Evolutionary conservation across 2,113 vertebrate genomes (phyloP).

Genomic region (Clarias magur): DNA sequence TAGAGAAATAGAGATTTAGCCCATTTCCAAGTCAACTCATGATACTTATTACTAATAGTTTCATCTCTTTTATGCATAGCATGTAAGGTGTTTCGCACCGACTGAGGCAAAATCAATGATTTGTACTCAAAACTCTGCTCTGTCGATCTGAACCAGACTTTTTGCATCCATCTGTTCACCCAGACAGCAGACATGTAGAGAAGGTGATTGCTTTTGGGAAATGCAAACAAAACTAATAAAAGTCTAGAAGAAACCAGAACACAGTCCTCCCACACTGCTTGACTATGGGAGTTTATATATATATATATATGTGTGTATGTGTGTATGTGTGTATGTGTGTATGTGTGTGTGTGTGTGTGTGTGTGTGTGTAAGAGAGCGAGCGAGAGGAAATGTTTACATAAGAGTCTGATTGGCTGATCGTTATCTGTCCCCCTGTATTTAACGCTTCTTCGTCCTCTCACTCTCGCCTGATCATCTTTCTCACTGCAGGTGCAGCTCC

Average conservation of each 20-base stretch:
- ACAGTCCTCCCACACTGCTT: background rate
- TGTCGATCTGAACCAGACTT: background rate
- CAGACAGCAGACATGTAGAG: background rate
- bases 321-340: no score
- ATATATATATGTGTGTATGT: background rate
- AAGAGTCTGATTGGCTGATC: background rate
- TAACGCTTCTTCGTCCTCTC: background rate
- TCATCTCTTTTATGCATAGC: background rate
- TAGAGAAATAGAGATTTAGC: background rate
- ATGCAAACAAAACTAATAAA: slow-evolving; percentile 9
- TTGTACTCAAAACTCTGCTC: background rate
- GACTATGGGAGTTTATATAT: background rate
- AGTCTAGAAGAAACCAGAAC: background rate
- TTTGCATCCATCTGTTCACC: background rate
- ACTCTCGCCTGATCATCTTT: background rate
- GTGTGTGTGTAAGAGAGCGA: background rate
- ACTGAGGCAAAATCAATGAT: background rate
- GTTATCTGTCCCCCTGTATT: background rate
- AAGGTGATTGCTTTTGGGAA: slow-evolving; percentile 10
- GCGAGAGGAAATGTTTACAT: background rate
- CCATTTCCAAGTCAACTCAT: background rate
- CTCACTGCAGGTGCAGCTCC: slow-evolving; percentile 74
- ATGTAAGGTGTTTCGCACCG: background rate
- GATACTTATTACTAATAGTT: background rate
- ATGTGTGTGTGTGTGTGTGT: background rate